These are phyloP conservation scores for Scotopteryx bipunctaria DNA, from an alignment of 2,888 invertebrate genomes.

Conservation along the genomic window DNA sequence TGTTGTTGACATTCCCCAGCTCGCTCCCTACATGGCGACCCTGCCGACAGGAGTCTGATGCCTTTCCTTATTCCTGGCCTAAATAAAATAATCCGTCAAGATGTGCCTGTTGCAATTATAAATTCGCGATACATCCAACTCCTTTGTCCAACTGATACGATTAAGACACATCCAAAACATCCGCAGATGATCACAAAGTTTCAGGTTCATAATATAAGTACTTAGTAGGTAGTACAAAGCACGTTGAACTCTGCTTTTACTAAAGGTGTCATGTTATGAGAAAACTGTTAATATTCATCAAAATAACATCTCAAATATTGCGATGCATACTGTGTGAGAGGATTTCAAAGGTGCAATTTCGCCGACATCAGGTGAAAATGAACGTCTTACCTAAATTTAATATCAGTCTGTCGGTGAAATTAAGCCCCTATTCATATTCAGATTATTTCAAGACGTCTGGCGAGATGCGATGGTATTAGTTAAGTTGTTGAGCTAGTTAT, in stretches of 20 bases:
- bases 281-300: background rate
- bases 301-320: background rate
- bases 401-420: slow-evolving; percentile 57
- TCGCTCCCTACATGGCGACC: too few species aligned
- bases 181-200: too few species aligned
- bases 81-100: too few species aligned
- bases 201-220: too few species aligned
- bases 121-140: too few species aligned
- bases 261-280: background rate
- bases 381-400: slow-evolving; percentile 60
- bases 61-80: too few species aligned
- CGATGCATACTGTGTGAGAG: background rate
- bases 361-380: slow-evolving; percentile 16
- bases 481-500: background rate
- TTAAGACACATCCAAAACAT: too few species aligned
- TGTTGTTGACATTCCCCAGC: too few species aligned
- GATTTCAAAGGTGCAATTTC: slow-evolving; percentile 21
- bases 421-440: slow-evolving; percentile 65
- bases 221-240: too few species aligned
- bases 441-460: slow-evolving; percentile 47
- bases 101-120: too few species aligned
- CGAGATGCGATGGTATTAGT: slow-evolving; percentile 3
- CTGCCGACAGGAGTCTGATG: too few species aligned
- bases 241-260: background rate
- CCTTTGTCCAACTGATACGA: too few species aligned